Conservation (phyloP, 2,888 invertebrate genomes). For the Parascotia fuliginaria region DNA sequence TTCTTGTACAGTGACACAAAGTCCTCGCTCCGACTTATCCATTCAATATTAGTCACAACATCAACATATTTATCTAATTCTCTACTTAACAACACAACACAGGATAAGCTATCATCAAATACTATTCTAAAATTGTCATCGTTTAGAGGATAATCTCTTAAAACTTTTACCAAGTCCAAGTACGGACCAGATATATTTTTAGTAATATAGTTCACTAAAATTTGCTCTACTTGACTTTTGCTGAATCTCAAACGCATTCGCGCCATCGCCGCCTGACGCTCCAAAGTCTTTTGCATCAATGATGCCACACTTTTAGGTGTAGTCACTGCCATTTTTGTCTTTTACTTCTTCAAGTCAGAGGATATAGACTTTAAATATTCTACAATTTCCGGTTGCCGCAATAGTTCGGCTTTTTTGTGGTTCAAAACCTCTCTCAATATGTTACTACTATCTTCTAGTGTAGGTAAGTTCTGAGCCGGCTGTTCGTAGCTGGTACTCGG, state of each 20-base stretch:
- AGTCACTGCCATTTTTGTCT: constrained; percentile 72
- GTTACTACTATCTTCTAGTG: constrained; percentile 71
- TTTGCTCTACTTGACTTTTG: constrained; percentile 75
- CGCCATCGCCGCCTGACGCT: constrained; percentile 69
- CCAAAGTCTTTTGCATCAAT: constrained; percentile 75
- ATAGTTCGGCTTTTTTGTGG: constrained; percentile 77
- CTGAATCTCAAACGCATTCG: constrained; percentile 74
- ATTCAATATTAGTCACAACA: constrained; percentile 68
- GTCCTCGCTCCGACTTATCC: constrained; percentile 64
- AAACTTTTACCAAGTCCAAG: constrained; percentile 75
- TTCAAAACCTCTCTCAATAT: constrained; percentile 77
- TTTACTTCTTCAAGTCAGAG: constrained; percentile 75
- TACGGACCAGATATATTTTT: constrained; percentile 72
- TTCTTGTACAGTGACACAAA: constrained; percentile 65
- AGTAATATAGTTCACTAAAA: constrained; percentile 68
- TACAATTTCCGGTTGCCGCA: constrained; percentile 78
- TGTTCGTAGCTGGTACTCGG: constrained; percentile 76
- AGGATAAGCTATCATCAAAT: constrained; percentile 71
- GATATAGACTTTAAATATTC: constrained; percentile 74
- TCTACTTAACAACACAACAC: constrained; percentile 71
- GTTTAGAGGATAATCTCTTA: constrained; percentile 71
- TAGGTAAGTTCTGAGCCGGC: constrained; percentile 50
- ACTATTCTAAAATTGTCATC: constrained; percentile 75
- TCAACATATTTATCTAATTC: constrained; percentile 73
- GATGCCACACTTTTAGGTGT: constrained; percentile 74